Conservation (phyloP, 2,797 vertebrate species). For the Labroides dimidiatus region DNA sequence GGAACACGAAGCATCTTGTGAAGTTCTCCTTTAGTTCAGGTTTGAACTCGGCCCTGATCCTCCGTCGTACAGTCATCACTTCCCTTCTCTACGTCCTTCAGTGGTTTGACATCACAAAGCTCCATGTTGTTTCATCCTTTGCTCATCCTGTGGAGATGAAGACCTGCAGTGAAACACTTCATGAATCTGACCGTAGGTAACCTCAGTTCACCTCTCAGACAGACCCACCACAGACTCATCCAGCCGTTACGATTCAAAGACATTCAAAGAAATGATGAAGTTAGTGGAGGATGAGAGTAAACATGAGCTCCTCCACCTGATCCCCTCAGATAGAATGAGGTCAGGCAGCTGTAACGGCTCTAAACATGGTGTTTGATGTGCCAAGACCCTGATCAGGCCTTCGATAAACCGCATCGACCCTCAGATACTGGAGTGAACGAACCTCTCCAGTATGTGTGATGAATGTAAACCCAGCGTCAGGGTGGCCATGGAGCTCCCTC, state of each 20-base stretch:
- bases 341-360: slow-evolving; percentile 43
- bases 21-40: no score
- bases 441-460: slow-evolving; percentile 20
- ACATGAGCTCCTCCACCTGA: slow-evolving; percentile 20
- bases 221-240: slow-evolving; percentile 23
- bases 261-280: background rate
- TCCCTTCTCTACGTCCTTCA: no score
- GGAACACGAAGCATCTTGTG: no score
- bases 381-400: slow-evolving; percentile 37
- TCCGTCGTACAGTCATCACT: no score
- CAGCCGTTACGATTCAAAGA: background rate
- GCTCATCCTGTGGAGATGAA: no score
- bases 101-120: no score
- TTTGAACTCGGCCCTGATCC: no score
- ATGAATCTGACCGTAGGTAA: background rate
- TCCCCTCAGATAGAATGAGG: background rate
- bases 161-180: no score
- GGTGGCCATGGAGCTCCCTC: slow-evolving; percentile 66
- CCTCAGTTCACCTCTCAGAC: slow-evolving; percentile 9
- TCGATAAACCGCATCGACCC: slow-evolving; percentile 34
- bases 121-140: no score
- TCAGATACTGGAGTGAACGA: slow-evolving; percentile 36
- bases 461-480: slow-evolving; percentile 38
- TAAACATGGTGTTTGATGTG: slow-evolving; percentile 30
- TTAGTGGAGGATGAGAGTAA: slow-evolving; percentile 33